Conservation (phyloP, 2,888 invertebrate species). For the Trileptium ribeirensis region DNA sequence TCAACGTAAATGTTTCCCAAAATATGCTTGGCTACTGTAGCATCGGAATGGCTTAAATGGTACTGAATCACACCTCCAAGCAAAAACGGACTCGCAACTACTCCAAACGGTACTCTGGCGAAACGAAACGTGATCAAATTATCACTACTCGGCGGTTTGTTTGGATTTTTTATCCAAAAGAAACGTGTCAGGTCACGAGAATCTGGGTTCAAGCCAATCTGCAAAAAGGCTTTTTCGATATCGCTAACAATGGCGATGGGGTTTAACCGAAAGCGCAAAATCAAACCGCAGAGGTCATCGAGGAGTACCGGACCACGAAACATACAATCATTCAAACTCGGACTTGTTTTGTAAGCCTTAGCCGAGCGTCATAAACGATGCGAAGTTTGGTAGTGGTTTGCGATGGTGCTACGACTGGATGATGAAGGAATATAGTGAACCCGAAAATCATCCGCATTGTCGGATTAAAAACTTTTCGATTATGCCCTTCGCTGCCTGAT, state of each 20-base stretch:
- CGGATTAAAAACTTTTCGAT: conserved; percentile 16
- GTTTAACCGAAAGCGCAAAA: not conserved
- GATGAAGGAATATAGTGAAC: conserved; percentile 33
- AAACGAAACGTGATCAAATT: conserved; percentile 28
- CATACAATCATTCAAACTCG: not conserved
- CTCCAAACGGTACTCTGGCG: conserved; percentile 29
- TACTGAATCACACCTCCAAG: not conserved
- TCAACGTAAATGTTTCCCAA: conserved; percentile 32
- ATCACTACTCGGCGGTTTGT: not conserved
- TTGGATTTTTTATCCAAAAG: conserved; percentile 28
- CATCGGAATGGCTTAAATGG: not conserved
- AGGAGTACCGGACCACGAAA: not conserved
- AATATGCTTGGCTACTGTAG: conserved; percentile 6
- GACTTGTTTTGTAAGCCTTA: not conserved
- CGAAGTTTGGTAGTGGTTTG: conserved; percentile 20
- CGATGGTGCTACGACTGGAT: conserved; percentile 27
- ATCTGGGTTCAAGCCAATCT: conserved; percentile 26
- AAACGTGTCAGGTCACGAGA: conserved; percentile 32
- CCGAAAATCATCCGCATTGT: not conserved
- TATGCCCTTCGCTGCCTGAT: conserved; percentile 18
- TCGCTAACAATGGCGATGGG: conserved; percentile 22
- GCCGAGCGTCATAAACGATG: conserved; percentile 7
- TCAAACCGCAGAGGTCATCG: not conserved
- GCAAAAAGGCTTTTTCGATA: conserved; percentile 40
- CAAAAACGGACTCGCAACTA: conserved; percentile 26